Conservation (phyloP, 2,113 vertebrate genomes). For the Apodemus speciosus region DNA sequence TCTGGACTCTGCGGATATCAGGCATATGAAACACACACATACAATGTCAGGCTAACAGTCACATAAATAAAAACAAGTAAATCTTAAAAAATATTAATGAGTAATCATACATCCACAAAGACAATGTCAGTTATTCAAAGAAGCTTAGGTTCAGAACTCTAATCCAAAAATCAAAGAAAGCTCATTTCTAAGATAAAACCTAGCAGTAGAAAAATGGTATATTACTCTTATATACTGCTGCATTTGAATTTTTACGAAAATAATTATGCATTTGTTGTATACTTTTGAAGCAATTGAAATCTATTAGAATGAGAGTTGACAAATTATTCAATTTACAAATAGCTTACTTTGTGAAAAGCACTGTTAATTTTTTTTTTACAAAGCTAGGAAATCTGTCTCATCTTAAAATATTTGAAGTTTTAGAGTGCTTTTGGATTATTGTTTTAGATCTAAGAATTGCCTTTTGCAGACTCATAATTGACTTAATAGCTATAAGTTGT, state of each 20-base stretch:
- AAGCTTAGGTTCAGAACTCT: constrained; percentile 47
- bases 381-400: constrained; percentile 36
- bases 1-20: not conserved
- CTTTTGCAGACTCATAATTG: constrained; percentile 6
- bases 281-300: constrained; percentile 48
- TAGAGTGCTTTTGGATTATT: not conserved
- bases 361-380: constrained; percentile 11
- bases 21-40: not conserved
- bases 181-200: constrained; percentile 30
- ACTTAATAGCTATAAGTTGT: constrained; percentile 30
- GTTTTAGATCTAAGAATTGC: constrained; percentile 17
- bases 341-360: constrained; percentile 44
- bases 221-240: constrained; percentile 43
- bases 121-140: constrained; percentile 26
- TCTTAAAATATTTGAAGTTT: constrained; percentile 55
- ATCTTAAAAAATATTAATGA: not conserved
- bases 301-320: constrained; percentile 19
- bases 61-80: not conserved
- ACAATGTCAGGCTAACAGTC: not conserved
- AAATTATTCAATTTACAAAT: constrained; percentile 32
- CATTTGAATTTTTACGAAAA: constrained; percentile 43
- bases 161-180: constrained; percentile 33
- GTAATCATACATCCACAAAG: not conserved
- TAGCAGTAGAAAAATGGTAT: not conserved
- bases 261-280: constrained; percentile 17